Conservation (phyloP, 2,888 invertebrate species). For the Epinotia demarniana region DNA sequence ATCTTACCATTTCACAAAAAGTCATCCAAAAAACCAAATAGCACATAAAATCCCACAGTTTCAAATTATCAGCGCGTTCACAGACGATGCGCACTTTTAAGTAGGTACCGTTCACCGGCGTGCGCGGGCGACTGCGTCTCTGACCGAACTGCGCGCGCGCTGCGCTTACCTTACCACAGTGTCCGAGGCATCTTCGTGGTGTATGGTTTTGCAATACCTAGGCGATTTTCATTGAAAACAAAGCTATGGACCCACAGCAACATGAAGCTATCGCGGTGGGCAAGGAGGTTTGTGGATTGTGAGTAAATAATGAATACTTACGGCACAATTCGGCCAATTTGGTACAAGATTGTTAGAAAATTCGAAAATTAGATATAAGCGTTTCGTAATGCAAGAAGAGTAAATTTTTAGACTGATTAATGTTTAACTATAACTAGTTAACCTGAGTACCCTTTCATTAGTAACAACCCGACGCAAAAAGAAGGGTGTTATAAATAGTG, state of each 20-base stretch:
- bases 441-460: too few species aligned
- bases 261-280: neutral
- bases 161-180: neutral
- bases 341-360: neutral
- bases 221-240: constrained; percentile 2
- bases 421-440: neutral
- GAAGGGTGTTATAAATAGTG: too few species aligned
- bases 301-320: constrained; percentile 15
- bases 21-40: constrained; percentile 38
- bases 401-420: neutral
- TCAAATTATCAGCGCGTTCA: constrained; percentile 9
- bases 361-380: neutral
- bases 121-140: constrained; percentile 18
- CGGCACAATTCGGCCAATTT: neutral
- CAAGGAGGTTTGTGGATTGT: neutral
- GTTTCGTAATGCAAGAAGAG: neutral
- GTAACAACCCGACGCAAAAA: too few species aligned
- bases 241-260: neutral
- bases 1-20: constrained; percentile 31
- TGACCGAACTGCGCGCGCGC: constrained; percentile 27
- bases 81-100: constrained; percentile 5
- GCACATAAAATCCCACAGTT: constrained; percentile 31
- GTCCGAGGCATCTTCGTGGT: constrained; percentile 30
- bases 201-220: constrained; percentile 29
- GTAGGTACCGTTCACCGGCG: constrained; percentile 9